Evolutionary conservation across 2,888 invertebrate species (phyloP).

Genomic region (Venustoraphidia nigricollis): DNA sequence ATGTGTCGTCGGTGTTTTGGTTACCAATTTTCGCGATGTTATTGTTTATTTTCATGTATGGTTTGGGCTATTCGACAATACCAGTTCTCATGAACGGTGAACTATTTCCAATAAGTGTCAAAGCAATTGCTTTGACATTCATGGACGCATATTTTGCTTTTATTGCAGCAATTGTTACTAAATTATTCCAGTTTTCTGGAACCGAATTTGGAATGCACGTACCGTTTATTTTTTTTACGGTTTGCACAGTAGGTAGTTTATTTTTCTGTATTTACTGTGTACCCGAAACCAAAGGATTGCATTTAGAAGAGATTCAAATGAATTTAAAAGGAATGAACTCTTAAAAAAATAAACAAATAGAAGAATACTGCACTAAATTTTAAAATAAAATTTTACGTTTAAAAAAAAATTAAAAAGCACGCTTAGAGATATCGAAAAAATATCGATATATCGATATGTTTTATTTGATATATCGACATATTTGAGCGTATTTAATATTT

Average conservation of each 20-base stretch:
- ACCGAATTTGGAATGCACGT: conserved; percentile 1
- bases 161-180: background rate
- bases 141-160: conserved; percentile 3
- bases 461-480: too few species aligned
- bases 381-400: too few species aligned
- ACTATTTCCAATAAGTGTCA: conserved; percentile 3
- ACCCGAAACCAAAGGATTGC: conserved; percentile 4
- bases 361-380: too few species aligned
- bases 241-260: background rate
- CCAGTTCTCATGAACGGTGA: background rate
- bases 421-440: too few species aligned
- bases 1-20: background rate
- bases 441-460: too few species aligned
- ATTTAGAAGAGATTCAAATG: conserved; percentile 4
- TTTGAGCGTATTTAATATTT: too few species aligned
- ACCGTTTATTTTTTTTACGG: conserved; percentile 2
- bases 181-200: conserved; percentile 1
- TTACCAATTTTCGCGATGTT: background rate
- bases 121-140: conserved; percentile 1
- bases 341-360: too few species aligned
- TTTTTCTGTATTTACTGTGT: background rate
- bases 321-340: background rate
- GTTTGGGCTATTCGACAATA: background rate
- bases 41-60: background rate
- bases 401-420: too few species aligned